A percentile compares a stretch with the other conserved stretches of the same genome.
phyloP scores from a whole-genome alignment of 2,888 invertebrate species.

The Eudasyphora cyanicolor region DNA sequence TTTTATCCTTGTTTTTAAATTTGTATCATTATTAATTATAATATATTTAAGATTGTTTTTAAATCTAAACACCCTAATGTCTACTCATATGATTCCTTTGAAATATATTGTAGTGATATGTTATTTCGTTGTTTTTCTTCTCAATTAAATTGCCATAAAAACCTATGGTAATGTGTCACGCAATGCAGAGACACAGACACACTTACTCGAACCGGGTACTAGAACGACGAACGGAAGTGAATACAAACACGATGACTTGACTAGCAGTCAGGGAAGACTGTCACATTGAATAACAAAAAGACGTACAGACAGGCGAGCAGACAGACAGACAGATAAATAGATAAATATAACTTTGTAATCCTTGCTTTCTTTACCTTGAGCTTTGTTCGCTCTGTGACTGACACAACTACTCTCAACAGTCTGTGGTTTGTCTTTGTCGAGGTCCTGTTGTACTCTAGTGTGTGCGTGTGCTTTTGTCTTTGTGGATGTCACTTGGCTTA shows the following conservation, averaged over 20 bases:
- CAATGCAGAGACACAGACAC: background rate
- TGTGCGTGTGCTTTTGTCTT: slow-evolving; percentile 35
- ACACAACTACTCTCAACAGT: background rate
- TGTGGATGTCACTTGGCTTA: slow-evolving; percentile 38
- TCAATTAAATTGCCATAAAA: slow-evolving; percentile 56
- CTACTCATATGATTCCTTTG: too few species aligned
- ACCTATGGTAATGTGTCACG: slow-evolving; percentile 29
- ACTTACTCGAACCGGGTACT: background rate
- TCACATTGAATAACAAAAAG: too few species aligned
- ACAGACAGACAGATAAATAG: background rate
- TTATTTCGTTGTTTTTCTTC: slow-evolving; percentile 38
- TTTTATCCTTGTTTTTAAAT: too few species aligned
- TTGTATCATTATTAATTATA: too few species aligned
- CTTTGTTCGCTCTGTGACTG: background rate
- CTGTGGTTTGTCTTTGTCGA: background rate
- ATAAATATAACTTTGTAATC: background rate
- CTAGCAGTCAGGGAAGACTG: background rate
- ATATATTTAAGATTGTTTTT: too few species aligned
- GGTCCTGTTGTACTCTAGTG: background rate
- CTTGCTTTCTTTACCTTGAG: slow-evolving; percentile 3
- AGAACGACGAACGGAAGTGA: background rate
- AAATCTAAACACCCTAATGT: too few species aligned
- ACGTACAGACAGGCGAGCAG: background rate
- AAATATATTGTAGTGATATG: too few species aligned
- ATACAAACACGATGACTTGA: background rate